Evolutionary conservation across 2,113 vertebrate species (phyloP).

Genomic region (Plecturocebus donacophilus): DNA sequence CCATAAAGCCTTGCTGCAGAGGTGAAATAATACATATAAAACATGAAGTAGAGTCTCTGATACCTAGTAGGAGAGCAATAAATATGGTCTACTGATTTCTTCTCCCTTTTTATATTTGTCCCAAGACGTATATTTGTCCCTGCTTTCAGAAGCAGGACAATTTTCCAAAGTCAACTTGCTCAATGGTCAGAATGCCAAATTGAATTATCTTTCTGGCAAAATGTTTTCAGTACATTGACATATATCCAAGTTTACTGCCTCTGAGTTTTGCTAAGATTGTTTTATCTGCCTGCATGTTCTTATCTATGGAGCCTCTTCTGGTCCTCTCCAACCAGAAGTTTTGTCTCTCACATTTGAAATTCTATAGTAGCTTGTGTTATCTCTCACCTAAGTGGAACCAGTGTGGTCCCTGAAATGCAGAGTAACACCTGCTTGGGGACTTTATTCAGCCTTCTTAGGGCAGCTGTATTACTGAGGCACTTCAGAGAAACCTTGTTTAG

Average conservation of each 20-base stretch:
- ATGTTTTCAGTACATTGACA: not conserved
- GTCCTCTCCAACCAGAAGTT: not conserved
- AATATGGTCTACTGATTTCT: not conserved
- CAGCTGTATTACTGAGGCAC: not conserved
- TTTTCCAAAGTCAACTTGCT: not conserved
- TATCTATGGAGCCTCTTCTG: not conserved
- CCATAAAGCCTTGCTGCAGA: not conserved
- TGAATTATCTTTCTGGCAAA: conserved; percentile 27
- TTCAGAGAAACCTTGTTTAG: not conserved
- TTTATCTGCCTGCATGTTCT: not conserved
- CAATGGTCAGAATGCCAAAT: not conserved
- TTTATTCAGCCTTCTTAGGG: not conserved
- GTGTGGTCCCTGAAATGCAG: not conserved
- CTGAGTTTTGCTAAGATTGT: not conserved
- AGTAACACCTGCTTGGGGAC: not conserved
- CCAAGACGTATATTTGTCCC: not conserved
- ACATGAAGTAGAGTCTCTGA: not conserved
- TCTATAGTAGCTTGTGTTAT: not conserved
- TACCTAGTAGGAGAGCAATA: not conserved
- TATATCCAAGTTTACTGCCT: not conserved
- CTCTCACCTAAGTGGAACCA: not conserved
- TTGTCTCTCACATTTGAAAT: not conserved
- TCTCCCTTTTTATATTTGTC: not conserved
- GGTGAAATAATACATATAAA: not conserved
- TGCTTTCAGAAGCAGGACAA: not conserved